Conservation (phyloP, 2,888 invertebrate species). For the Thymelicus sylvestris region DNA sequence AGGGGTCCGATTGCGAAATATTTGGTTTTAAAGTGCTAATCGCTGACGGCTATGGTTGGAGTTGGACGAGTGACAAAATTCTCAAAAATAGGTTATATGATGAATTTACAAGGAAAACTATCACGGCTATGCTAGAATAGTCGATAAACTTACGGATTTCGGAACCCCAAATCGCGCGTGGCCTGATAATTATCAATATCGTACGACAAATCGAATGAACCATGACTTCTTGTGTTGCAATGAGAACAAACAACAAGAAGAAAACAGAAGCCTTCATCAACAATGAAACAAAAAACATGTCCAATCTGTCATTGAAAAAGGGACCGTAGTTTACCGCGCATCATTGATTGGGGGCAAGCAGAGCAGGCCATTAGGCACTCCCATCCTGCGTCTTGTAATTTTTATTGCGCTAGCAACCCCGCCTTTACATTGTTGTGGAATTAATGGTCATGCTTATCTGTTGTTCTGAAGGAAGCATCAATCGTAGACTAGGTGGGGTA, state of each 20-base stretch:
- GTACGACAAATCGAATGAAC: too few relatives aligned
- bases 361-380: slow-evolving; percentile 70
- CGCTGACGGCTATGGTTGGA: too few relatives aligned
- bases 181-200: too few relatives aligned
- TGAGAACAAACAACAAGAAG: background rate
- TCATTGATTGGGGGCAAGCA: slow-evolving; percentile 59
- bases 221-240: too few relatives aligned
- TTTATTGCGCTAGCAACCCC: slow-evolving; percentile 74
- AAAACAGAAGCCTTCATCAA: background rate
- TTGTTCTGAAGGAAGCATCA: slow-evolving; percentile 29
- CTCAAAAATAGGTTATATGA: too few relatives aligned
- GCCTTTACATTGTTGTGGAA: slow-evolving; percentile 76
- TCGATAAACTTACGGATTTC: too few relatives aligned
- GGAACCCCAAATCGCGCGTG: too few relatives aligned
- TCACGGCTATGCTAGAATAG: too few relatives aligned
- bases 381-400: slow-evolving; percentile 78
- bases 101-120: too few relatives aligned
- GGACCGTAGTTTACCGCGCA: slow-evolving; percentile 51
- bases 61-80: too few relatives aligned
- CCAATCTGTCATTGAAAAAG: slow-evolving; percentile 20
- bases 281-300: background rate
- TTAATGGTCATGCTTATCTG: slow-evolving; percentile 57
- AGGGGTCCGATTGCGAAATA: too few relatives aligned
- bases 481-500: slow-evolving; percentile 24
- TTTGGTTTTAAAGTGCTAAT: too few relatives aligned